Evolutionary conservation across 2,797 vertebrate species (phyloP).

Genomic region (Mus minutoides): DNA sequence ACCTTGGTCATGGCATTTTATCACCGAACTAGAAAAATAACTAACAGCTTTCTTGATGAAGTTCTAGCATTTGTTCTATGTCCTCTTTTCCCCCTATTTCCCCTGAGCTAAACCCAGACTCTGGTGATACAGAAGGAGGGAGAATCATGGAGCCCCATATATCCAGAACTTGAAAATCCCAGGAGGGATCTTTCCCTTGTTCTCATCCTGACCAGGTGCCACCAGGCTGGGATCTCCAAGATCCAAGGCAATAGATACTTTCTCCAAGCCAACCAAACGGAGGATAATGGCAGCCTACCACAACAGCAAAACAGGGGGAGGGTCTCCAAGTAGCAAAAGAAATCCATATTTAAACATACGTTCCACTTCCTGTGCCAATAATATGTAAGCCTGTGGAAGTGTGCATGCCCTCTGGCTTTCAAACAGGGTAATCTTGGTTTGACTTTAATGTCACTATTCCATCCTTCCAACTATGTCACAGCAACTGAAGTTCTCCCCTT

Average conservation of each 20-base stretch:
- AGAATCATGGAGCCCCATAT: neutral
- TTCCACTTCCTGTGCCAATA: constrained; percentile 54
- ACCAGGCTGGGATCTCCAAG: neutral
- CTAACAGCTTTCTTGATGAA: neutral
- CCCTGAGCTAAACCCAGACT: neutral
- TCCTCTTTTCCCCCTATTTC: neutral
- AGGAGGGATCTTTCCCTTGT: neutral
- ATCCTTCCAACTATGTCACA: constrained; percentile 26
- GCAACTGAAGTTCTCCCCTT: constrained; percentile 2
- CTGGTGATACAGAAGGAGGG: neutral
- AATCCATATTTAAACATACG: constrained; percentile 68
- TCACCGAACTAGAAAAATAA: neutral
- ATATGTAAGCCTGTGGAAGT: constrained; percentile 52
- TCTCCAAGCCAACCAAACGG: constrained; percentile 54
- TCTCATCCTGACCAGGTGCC: neutral
- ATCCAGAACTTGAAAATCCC: neutral
- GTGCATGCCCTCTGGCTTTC: constrained; percentile 65
- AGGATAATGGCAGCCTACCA: constrained; percentile 52
- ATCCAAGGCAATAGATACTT: neutral
- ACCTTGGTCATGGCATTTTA: neutral
- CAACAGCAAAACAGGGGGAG: constrained; percentile 22
- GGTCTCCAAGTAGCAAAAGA: constrained; percentile 52
- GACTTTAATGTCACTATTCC: constrained; percentile 10
- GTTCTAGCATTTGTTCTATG: too few species aligned
- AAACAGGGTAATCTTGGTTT: constrained; percentile 30